Evolutionary conservation across 2,113 vertebrate genomes (phyloP).

Genomic region (Ivindomyrus marchei): DNA sequence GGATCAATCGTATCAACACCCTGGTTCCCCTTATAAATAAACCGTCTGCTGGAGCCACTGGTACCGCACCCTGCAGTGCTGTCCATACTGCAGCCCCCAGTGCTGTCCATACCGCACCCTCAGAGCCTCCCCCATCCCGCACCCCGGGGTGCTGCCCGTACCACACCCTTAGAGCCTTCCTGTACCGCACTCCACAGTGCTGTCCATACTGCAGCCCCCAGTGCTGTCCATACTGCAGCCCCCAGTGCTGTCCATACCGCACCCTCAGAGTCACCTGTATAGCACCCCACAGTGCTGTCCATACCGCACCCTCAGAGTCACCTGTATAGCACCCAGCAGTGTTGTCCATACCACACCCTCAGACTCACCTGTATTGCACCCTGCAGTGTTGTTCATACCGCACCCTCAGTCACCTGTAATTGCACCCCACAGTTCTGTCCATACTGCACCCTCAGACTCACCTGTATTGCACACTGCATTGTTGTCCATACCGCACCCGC

Average conservation of each 20-base stretch:
- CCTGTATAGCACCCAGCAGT: no score
- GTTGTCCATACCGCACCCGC: neutral
- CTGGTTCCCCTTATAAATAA: constrained; percentile 64
- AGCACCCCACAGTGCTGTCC: no score
- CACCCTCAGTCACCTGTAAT: neutral
- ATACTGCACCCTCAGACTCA: neutral
- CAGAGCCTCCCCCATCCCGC: no score
- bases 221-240: no score
- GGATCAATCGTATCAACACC: constrained; percentile 57
- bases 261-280: no score
- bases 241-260: no score
- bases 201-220: no score
- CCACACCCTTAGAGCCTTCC: no score
- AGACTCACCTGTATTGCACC: no score
- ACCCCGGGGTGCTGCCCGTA: no score
- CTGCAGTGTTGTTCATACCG: neutral
- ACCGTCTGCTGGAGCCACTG: constrained; percentile 18
- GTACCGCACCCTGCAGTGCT: neutral
- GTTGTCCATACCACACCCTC: neutral
- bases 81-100: neutral
- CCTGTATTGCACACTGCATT: neutral
- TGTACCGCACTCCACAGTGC: no score
- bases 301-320: no score
- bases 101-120: neutral
- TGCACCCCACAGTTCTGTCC: neutral